These are phyloP conservation scores for Lerista edwardsae DNA, from an alignment of 2,797 vertebrate genomes.

Conservation along the genomic window DNA sequence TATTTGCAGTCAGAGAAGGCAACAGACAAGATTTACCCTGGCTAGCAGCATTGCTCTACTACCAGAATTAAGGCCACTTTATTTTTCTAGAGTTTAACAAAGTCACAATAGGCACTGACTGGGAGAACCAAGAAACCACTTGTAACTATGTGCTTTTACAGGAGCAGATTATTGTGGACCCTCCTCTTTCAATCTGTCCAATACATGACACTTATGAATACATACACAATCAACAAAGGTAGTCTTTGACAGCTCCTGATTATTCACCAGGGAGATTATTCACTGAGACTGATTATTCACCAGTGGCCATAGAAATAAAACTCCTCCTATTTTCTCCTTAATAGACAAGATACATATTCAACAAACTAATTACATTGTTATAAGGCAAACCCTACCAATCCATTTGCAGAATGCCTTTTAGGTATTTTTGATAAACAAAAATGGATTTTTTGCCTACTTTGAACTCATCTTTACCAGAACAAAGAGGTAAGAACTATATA, in stretches of 20 bases:
- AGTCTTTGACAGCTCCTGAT: neutral
- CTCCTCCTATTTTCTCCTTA: neutral
- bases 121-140: neutral
- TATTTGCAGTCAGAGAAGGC: accelerated
- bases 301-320: neutral
- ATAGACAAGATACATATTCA: neutral
- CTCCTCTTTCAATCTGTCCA: neutral
- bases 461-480: too few species aligned
- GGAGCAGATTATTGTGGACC: neutral
- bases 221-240: neutral
- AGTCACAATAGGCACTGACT: neutral
- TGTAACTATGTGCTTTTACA: neutral
- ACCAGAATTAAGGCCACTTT: neutral
- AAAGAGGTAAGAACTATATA: too few species aligned
- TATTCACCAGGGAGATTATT: neutral
- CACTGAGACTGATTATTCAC: too few species aligned
- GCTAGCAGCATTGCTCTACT: neutral
- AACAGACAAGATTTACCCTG: accelerated
- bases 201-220: neutral
- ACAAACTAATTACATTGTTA: neutral
- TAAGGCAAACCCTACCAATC: neutral
- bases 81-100: neutral
- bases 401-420: neutral
- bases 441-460: too few species aligned
- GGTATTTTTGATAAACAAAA: too few species aligned